Percentiles rank a stretch among this genome's conserved stretches.
Evolutionary conservation across 2,113 vertebrate genomes (phyloP).

Genomic region (Oncorhynchus tshawytscha): DNA sequence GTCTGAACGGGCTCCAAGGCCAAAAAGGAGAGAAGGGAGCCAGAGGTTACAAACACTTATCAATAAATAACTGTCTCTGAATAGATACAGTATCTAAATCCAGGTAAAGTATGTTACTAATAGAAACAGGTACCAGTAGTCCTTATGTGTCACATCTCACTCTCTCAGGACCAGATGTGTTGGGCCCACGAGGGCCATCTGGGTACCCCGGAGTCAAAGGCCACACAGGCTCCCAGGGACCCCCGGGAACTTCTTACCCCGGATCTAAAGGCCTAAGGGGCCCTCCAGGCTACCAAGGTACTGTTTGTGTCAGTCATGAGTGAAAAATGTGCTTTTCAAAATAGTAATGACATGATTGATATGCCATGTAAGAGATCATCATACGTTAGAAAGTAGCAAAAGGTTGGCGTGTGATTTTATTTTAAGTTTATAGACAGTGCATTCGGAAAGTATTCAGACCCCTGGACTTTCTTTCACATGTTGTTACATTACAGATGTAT

Average conservation of each 20-base stretch:
- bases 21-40: slow-evolving; percentile 54
- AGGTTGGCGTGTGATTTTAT: not conserved
- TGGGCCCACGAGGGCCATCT: slow-evolving; percentile 71
- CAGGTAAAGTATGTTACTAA: not conserved
- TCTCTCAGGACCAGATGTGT: slow-evolving; percentile 39
- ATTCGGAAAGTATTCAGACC: too few species aligned
- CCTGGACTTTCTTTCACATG: too few species aligned
- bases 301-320: too few species aligned
- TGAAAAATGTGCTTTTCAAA: too few species aligned
- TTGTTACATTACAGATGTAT: too few species aligned
- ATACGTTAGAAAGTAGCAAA: too few species aligned
- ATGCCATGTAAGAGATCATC: too few species aligned
- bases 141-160: not conserved
- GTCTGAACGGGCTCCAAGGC: slow-evolving; percentile 62
- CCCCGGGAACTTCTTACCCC: not conserved
- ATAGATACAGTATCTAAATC: not conserved
- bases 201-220: slow-evolving; percentile 74
- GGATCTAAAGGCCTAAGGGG: slow-evolving; percentile 74
- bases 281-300: slow-evolving; percentile 62
- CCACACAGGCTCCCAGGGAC: slow-evolving; percentile 67
- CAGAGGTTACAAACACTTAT: not conserved
- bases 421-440: not conserved
- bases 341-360: too few species aligned
- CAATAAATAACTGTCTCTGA: not conserved
- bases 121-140: too few species aligned